Conservation (phyloP, 1,140 invertebrate genomes). For the Orius laevigatus region DNA sequence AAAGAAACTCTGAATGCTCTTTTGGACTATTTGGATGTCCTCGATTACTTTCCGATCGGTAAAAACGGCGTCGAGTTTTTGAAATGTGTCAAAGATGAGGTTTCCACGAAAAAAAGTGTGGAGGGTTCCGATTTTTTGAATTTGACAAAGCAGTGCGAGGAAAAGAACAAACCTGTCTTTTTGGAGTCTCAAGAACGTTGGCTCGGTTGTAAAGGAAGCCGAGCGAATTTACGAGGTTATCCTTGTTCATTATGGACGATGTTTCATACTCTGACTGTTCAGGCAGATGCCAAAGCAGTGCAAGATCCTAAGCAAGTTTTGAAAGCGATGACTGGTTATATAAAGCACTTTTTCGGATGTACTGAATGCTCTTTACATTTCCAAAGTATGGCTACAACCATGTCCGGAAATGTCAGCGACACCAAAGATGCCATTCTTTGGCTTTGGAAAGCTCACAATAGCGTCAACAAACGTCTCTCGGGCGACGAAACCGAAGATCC, state of each 20-base stretch:
- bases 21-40: conserved; percentile 47
- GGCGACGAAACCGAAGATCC: conserved; percentile 85
- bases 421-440: conserved; percentile 68
- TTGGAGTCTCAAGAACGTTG: conserved; percentile 45
- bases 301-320: conserved; percentile 44
- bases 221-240: conserved; percentile 61
- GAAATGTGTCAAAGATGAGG: conserved; percentile 31
- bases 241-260: conserved; percentile 90
- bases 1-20: conserved; percentile 54
- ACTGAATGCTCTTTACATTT: conserved; percentile 81
- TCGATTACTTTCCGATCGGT: conserved; percentile 58
- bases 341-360: conserved; percentile 90
- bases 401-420: conserved; percentile 47
- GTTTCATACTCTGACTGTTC: conserved; percentile 85
- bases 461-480: conserved; percentile 73
- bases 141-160: conserved; percentile 34
- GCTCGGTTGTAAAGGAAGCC: conserved; percentile 69
- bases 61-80: conserved; percentile 45
- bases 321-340: conserved; percentile 68
- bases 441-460: conserved; percentile 91
- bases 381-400: conserved; percentile 51
- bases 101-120: conserved; percentile 30
- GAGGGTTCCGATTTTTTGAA: conserved; percentile 38
- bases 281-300: conserved; percentile 34
- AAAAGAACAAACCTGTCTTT: conserved; percentile 30